Percentiles rank a stretch among this genome's conserved stretches.
Conservation (phyloP, 2,113 vertebrate genomes). For the Shinisaurus crocodilurus region DNA sequence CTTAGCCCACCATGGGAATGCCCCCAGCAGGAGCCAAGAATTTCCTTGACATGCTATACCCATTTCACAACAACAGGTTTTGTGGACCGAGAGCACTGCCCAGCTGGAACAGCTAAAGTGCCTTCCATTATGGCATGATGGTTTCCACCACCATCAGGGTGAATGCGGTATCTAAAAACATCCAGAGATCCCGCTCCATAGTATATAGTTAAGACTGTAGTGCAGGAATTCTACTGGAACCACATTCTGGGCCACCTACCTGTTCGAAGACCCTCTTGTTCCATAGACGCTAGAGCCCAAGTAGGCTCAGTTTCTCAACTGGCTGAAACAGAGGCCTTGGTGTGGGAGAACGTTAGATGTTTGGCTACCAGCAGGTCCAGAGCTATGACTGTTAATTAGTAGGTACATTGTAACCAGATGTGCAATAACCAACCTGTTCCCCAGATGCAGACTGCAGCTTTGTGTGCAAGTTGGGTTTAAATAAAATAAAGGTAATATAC, state of each 20-base stretch:
- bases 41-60: neutral
- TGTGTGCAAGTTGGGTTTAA: neutral
- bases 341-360: neutral
- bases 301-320: neutral
- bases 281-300: neutral
- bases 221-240: neutral
- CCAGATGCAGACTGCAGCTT: neutral
- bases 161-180: neutral
- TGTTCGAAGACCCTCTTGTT: neutral
- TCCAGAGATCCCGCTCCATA: neutral
- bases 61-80: neutral
- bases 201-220: neutral
- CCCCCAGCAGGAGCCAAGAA: neutral
- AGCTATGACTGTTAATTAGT: neutral
- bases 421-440: neutral
- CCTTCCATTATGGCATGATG: no score
- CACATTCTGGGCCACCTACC: neutral
- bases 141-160: neutral
- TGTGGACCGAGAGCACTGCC: neutral
- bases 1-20: neutral
- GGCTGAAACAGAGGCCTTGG: neutral
- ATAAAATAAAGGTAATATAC: neutral
- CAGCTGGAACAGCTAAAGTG: neutral
- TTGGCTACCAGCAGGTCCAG: neutral
- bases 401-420: conserved; percentile 1